Percentiles rank a stretch among this genome's conserved stretches.
These are phyloP conservation scores for Chaetodon trifascialis DNA, from an alignment of 2,113 vertebrate species.

Conservation along the genomic window DNA sequence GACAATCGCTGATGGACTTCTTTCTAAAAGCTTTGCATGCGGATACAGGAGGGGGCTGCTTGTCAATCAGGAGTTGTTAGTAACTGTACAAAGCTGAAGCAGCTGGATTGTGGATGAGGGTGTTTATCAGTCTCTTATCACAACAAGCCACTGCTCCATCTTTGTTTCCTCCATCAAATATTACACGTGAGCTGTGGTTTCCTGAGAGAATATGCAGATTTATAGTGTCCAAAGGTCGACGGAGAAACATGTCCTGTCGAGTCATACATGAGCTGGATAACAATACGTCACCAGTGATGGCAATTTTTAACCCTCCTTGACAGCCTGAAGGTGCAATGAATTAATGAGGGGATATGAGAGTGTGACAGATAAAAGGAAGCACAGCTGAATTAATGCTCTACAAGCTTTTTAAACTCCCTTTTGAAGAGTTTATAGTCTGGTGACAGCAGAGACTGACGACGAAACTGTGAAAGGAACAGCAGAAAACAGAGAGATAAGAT, in stretches of 20 bases:
- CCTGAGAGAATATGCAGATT: slow-evolving; percentile 36
- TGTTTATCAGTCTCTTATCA: slow-evolving; percentile 31
- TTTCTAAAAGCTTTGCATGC: neutral
- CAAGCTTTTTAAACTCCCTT: slow-evolving; percentile 17
- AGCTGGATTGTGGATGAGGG: neutral
- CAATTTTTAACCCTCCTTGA: slow-evolving; percentile 38
- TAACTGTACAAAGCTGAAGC: neutral
- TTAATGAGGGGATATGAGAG: slow-evolving; percentile 44
- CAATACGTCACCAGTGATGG: slow-evolving; percentile 31
- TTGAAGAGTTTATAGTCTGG: slow-evolving; percentile 16
- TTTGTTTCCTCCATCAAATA: slow-evolving; percentile 29
- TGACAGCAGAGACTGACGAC: slow-evolving; percentile 2
- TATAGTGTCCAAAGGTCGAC: slow-evolving; percentile 40
- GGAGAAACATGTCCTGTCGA: slow-evolving; percentile 18
- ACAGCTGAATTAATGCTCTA: slow-evolving; percentile 35
- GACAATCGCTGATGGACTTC: neutral
- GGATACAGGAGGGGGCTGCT: neutral
- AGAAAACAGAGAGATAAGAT: neutral
- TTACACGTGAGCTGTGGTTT: slow-evolving; percentile 9
- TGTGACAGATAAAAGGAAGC: slow-evolving; percentile 52
- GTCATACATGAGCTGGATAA: slow-evolving; percentile 29
- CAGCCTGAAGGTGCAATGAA: slow-evolving; percentile 55
- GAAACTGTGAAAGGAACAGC: neutral
- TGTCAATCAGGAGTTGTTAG: neutral
- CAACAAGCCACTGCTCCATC: neutral